These are phyloP conservation scores for Lycocerus yunnanus DNA, from an alignment of 2,888 invertebrate species.

Conservation along the genomic window DNA sequence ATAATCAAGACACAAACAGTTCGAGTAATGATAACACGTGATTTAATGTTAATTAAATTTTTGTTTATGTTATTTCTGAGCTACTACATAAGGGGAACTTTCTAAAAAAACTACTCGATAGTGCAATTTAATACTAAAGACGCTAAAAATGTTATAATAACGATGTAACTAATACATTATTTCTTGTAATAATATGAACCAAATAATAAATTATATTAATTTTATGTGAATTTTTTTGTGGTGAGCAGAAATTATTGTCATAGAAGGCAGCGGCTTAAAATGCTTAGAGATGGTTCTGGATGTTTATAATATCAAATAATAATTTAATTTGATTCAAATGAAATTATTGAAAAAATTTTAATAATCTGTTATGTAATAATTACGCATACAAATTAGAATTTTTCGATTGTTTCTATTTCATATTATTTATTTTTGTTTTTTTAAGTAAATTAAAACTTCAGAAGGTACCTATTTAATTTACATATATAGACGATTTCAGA, in stretches of 20 bases:
- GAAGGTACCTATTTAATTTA: too few species aligned
- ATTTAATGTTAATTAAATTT: conserved; percentile 22
- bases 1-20: conserved; percentile 58
- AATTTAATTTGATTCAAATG: not conserved
- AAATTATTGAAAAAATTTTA: not conserved
- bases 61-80: not conserved
- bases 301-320: not conserved
- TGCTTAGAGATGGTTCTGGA: not conserved
- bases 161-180: conserved; percentile 10
- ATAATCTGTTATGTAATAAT: not conserved
- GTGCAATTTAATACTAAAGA: conserved; percentile 1
- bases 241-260: not conserved
- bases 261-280: not conserved
- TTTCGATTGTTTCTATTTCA: not conserved
- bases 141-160: not conserved
- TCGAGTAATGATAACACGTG: conserved; percentile 50
- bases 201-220: not conserved
- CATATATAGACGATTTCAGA: not conserved
- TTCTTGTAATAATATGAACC: conserved; percentile 13
- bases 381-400: not conserved
- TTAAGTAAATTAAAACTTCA: not conserved
- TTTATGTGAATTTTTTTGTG: not conserved
- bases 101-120: not conserved
- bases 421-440: not conserved
- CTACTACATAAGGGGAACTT: not conserved